These are phyloP conservation scores for Suillia variegata DNA, from an alignment of 2,888 invertebrate genomes.

Conservation along the genomic window DNA sequence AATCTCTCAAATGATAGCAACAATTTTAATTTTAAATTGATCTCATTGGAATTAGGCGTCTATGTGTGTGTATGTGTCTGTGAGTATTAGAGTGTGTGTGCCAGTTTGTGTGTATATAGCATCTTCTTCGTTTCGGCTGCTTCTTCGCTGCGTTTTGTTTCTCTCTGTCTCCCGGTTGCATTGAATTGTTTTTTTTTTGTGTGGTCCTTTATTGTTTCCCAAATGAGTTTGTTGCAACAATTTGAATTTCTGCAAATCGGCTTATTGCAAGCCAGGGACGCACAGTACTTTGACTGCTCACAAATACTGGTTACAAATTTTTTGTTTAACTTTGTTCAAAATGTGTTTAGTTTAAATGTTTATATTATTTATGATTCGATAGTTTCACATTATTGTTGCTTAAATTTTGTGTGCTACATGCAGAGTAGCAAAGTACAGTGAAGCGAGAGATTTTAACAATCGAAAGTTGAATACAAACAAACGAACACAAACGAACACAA, in stretches of 20 bases:
- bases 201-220: slow-evolving; percentile 1
- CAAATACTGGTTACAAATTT: too few relatives aligned
- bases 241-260: slow-evolving; percentile 29
- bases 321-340: too few relatives aligned
- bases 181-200: slow-evolving; percentile 2
- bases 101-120: slow-evolving; percentile 12
- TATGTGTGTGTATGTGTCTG: slow-evolving; percentile 5
- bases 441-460: too few relatives aligned
- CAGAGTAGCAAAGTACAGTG: too few relatives aligned
- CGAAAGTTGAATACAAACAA: too few relatives aligned
- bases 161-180: slow-evolving; percentile 3
- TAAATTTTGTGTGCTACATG: too few relatives aligned
- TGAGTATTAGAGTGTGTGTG: background rate
- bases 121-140: slow-evolving; percentile 22
- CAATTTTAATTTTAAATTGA: slow-evolving; percentile 12
- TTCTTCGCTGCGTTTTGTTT: slow-evolving; percentile 28
- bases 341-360: background rate
- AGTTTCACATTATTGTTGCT: background rate
- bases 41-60: slow-evolving; percentile 14
- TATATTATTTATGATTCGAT: background rate
- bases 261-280: slow-evolving; percentile 22
- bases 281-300: background rate
- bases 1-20: background rate
- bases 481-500: too few relatives aligned
- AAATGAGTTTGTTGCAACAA: slow-evolving; percentile 18